Base-by-base conservation (phyloP, 2,797 vertebrate species). In the Eulemur mongoz region DNA sequence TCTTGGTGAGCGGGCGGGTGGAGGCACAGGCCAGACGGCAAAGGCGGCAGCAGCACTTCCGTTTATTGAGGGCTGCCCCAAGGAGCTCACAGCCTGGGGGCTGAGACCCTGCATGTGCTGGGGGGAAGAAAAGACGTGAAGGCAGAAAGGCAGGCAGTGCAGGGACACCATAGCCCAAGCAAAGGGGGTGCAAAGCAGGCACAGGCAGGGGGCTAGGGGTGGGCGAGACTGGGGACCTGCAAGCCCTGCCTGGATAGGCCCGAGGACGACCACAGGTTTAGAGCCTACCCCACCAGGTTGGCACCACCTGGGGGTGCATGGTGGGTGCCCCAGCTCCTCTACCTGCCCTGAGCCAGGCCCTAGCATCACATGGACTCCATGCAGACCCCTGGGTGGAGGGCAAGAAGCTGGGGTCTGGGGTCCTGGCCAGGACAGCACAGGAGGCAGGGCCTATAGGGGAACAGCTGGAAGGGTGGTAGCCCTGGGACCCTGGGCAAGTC, bases 41-140 rank as follows among this genome's bases (percentile, higher is more conserved):
- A 45, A 91, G 80, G 93, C 79, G 59, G 97, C 94, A 70, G 90
- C 93, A 72, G 97, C 95, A 97, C 88, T 59, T 95, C 78, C 95
- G 45, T 98, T 98, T 98, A 97, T 98, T 98, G 95, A 97, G 94
- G 97, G 82, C 94, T 96, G 95, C 96, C 97, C 94, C 93, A 69
- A 84, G 94, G 97, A 97, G 97, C 92, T 92, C 93, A 97, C 93
- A 95, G 96, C 95, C 94, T 95, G 80, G 81, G 82, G 93, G 87
- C 84, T 3, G 11, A 95, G 92, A 90, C 54, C 95, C 95, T 52
- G 30, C 63, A 76, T 59, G 89, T 94, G 93, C 91, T 67, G 48
- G 91, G 90, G 45, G 5, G 30, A 30, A 35, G 38, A 52, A 23
- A 72, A 54, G 27, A 72, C 48, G 78, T 20, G 27, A 95, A 94